Evolutionary conservation across 64 coral and sea anemone genomes (phyloP), one percentile per base, ranked within the genome.

Genomic region (Porites lutea): DNA sequence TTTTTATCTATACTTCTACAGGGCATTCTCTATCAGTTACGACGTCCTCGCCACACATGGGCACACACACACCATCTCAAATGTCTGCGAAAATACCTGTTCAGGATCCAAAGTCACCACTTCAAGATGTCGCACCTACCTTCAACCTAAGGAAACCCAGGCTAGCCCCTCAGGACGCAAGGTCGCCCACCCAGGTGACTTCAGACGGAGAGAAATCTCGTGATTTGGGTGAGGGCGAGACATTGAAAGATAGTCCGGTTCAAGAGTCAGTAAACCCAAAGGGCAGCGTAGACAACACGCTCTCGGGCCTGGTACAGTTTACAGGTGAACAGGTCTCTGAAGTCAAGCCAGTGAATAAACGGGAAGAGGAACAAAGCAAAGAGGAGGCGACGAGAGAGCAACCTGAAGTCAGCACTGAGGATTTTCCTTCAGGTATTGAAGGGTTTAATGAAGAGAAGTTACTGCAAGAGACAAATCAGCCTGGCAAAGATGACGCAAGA

Each of bases 51-150:
- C 71, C n/a, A 3, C 37, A 13, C 13, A 3, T 44, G 46, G 27
- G 13, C 18, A n/a, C 65, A 2, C 21, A 82, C 1, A 44, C 65
- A 9, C 37, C 6, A 11, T 19, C 16, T 60, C 0, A 59, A 48
- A 0, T 15, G 2, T 82, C 79, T 50, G 79, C 37, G 13, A 82
- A 82, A 45, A 82, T 12, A 19, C 79, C 79, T 50, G 79, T 50
- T 65, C 79, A 82, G 16, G 59, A 82, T 63, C 79, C 79, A 82
- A 65, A 43, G 79, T 62, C 79, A 15, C 79, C 79, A 13, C 3
- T 60, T 49, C 22, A 37, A 37, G 5, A 10, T 57, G 2, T 12
- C 54, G 12, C 54, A 57, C 54, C 54, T 12, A 6, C 12, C 2
- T 57, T 57, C 5, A 12, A 6, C 54, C 7, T 12, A 7, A 57